These are phyloP conservation scores for Eutolmus rufibarbis DNA, from an alignment of 2,888 invertebrate genomes.

Conservation along the genomic window DNA sequence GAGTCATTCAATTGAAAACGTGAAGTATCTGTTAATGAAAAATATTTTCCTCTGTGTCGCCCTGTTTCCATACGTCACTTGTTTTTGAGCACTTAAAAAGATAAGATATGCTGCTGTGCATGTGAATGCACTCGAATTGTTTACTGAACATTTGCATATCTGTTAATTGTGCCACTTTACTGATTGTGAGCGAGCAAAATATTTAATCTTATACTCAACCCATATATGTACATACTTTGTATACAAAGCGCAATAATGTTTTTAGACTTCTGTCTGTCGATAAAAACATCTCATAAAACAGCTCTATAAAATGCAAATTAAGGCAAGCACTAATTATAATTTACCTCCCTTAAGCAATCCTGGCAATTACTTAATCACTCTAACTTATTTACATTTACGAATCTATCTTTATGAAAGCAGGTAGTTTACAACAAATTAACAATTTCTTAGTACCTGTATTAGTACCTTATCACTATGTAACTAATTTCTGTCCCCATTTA, in stretches of 20 bases:
- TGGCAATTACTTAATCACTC: not conserved
- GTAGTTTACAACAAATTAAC: not conserved
- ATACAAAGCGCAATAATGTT: not conserved
- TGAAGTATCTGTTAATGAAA: not conserved
- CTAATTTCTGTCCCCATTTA: no score
- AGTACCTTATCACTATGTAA: not conserved
- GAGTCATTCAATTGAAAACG: not conserved
- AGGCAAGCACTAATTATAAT: not conserved
- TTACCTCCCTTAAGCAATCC: not conserved
- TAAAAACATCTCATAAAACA: not conserved
- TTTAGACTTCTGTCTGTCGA: not conserved
- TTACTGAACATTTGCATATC: not conserved
- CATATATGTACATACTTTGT: not conserved
- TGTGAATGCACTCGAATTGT: not conserved
- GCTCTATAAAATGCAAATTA: not conserved
- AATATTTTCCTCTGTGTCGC: not conserved
- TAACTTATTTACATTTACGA: not conserved
- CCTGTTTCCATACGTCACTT: not conserved
- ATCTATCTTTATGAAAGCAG: not conserved
- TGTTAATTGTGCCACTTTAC: not conserved
- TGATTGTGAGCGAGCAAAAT: not conserved
- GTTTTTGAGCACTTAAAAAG: not conserved
- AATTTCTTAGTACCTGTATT: not conserved
- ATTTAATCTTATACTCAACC: not conserved
- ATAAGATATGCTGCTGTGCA: not conserved